Evolutionary conservation across 2,113 vertebrate genomes (phyloP), one percentile per base, ranked within the genome.

Genomic region (Dasyprocta punctata): DNA sequence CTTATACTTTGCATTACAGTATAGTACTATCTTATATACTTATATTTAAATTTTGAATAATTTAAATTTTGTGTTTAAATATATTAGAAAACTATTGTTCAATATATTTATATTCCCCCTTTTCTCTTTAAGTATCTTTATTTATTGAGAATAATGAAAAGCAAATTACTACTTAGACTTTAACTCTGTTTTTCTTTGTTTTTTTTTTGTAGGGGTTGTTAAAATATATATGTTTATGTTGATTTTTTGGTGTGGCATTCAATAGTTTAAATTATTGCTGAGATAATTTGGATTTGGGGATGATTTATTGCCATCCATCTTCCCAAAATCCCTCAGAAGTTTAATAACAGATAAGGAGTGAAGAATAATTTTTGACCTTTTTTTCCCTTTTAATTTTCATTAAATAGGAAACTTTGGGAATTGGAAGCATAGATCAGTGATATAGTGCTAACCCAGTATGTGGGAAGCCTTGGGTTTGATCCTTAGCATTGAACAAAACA

Each of bases 31-130:
- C 19, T 89, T 86, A 54, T 82, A 88, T 84, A 87, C 26, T 77
- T 96, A 63, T 52, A 80, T 89, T 86, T 52, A 49, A 12, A 61
- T 86, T 93, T 95, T 78, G n/a, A 94, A 52, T 54, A 49, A 86
- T 89, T 81, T 95, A 86, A 47, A 71, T 80, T 71, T 5, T 93
- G 16, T 88, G 38, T 69, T 85, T 77, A 82, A 60, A 88, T 69
- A 52, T 44, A 52, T 63, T 94, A 92, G 56, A 86, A 92, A 89
- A 67, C 1, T 41, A 36, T 92, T 80, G 1, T 63, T 77, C 6
- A 61, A 5, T 63, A 9, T 92, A 33, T 71, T 41, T 67, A 24
- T 54, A 69, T 71, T n/a, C 7, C 54, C 24, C 20, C 38, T 63
- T 84, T 44, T 47, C 6, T 38, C 16, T 78, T 77, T 67, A 60